phyloP scores from a whole-genome alignment of 2,797 vertebrate genomes.

The Notolabrus celidotus region DNA sequence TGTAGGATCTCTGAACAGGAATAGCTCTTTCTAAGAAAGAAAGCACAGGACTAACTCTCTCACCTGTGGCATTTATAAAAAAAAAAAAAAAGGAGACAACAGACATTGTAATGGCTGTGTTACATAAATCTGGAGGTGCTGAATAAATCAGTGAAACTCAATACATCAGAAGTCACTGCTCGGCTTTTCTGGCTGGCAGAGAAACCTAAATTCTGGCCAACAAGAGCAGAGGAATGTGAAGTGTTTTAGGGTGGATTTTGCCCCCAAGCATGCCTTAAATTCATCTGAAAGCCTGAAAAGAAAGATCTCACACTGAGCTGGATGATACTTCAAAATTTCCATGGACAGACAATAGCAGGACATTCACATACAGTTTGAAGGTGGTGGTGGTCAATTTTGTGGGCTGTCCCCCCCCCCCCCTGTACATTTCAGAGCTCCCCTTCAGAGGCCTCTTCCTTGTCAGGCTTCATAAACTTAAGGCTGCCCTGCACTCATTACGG shows the following conservation, averaged over 20 bases:
- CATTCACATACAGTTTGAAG: constrained; percentile 13
- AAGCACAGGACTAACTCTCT: constrained; percentile 1
- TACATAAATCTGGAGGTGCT: neutral
- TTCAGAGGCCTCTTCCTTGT: constrained; percentile 77
- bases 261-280: constrained; percentile 30
- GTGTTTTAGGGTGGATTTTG: constrained; percentile 40
- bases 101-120: constrained; percentile 9
- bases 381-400: constrained; percentile 10
- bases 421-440: constrained; percentile 47
- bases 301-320: constrained; percentile 18
- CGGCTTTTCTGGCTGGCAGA: constrained; percentile 22
- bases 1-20: constrained; percentile 22
- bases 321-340: constrained; percentile 10
- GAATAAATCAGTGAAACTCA: constrained; percentile 17
- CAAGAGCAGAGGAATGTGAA: constrained; percentile 43
- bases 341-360: constrained; percentile 8
- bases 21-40: constrained; percentile 15
- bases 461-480: constrained; percentile 70
- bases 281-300: constrained; percentile 23
- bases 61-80: neutral
- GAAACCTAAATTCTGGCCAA: constrained; percentile 30
- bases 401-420: constrained; percentile 21
- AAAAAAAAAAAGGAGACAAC: neutral
- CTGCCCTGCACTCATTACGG: constrained; percentile 33
- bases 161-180: constrained; percentile 19